phyloP scores from a whole-genome alignment of 2,888 invertebrate genomes.

The Metopia argyrocephala region DNA sequence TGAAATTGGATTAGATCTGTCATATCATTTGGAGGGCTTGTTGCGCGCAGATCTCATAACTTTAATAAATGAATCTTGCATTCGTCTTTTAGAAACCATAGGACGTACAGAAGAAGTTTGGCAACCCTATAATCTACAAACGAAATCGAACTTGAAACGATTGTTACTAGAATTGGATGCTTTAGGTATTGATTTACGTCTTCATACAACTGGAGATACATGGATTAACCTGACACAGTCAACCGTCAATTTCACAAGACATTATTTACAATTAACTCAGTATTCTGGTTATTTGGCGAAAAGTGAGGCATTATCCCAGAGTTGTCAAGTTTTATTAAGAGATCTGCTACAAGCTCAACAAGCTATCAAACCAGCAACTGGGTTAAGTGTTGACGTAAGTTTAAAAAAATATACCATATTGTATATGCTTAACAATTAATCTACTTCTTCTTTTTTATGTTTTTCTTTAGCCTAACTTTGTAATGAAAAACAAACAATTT shows the following conservation, averaged over 20 bases:
- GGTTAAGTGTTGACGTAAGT: conserved; percentile 76
- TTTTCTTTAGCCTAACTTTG: conserved; percentile 76
- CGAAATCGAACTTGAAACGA: conserved; percentile 76
- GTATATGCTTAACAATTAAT: conserved; percentile 12
- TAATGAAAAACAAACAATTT: conserved; percentile 76
- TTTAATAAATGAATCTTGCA: conserved; percentile 77
- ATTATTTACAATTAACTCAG: conserved; percentile 76
- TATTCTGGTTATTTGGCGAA: conserved; percentile 77
- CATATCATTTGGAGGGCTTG: conserved; percentile 93
- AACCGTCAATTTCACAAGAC: conserved; percentile 76
- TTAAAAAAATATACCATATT: neutral
- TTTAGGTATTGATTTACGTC: conserved; percentile 76
- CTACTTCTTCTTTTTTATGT: conserved; percentile 1
- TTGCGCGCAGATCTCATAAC: conserved; percentile 83
- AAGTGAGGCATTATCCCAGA: conserved; percentile 74
- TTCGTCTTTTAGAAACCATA: conserved; percentile 76
- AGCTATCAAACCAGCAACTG: conserved; percentile 74
- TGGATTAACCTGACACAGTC: conserved; percentile 78
- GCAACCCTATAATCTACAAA: conserved; percentile 78
- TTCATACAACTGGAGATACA: conserved; percentile 77
- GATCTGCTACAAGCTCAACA: conserved; percentile 77
- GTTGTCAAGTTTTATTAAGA: conserved; percentile 72
- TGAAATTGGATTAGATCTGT: conserved; percentile 91
- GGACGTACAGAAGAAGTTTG: conserved; percentile 78
- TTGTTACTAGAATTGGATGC: conserved; percentile 75